A percentile compares a stretch with the other conserved stretches of the same genome.
These are phyloP conservation scores for Leptothorax acervorum DNA, from an alignment of 2,888 invertebrate genomes.

Conservation along the genomic window DNA sequence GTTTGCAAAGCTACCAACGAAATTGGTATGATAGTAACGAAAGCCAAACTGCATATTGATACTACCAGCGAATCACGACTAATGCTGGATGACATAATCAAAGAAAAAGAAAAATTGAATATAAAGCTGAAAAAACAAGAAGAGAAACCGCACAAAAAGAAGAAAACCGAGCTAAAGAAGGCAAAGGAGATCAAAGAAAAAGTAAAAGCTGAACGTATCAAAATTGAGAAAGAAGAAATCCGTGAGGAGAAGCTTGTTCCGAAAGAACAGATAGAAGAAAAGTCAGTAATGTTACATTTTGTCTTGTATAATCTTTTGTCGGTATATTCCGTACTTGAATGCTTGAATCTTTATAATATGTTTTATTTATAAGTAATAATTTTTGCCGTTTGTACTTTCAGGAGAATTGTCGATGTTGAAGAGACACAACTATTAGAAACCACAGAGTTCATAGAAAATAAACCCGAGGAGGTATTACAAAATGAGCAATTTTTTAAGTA, in stretches of 20 bases:
- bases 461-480: conserved; percentile 79
- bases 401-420: conserved; percentile 87
- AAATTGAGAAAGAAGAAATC: conserved; percentile 85
- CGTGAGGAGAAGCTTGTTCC: conserved; percentile 75
- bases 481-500: conserved; percentile 4
- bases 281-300: conserved; percentile 71
- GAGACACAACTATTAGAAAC: conserved; percentile 87
- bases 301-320: background rate
- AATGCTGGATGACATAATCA: conserved; percentile 60
- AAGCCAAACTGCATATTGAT: conserved; percentile 91
- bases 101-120: conserved; percentile 72
- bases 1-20: conserved; percentile 95
- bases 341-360: background rate
- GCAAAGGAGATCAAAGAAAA: conserved; percentile 86
- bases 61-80: conserved; percentile 79
- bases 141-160: conserved; percentile 78
- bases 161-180: conserved; percentile 84
- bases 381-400: conserved; percentile 64
- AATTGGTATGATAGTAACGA: conserved; percentile 92
- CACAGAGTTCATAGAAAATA: conserved; percentile 87
- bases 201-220: conserved; percentile 86
- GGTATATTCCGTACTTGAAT: background rate
- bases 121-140: conserved; percentile 74
- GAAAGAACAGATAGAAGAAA: conserved; percentile 81
- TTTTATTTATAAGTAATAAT: conserved; percentile 26